Percentiles rank a stretch among this genome's conserved stretches.
Evolutionary conservation across 2,113 vertebrate species (phyloP).

Genomic region (Xiphophorus maculatus): DNA sequence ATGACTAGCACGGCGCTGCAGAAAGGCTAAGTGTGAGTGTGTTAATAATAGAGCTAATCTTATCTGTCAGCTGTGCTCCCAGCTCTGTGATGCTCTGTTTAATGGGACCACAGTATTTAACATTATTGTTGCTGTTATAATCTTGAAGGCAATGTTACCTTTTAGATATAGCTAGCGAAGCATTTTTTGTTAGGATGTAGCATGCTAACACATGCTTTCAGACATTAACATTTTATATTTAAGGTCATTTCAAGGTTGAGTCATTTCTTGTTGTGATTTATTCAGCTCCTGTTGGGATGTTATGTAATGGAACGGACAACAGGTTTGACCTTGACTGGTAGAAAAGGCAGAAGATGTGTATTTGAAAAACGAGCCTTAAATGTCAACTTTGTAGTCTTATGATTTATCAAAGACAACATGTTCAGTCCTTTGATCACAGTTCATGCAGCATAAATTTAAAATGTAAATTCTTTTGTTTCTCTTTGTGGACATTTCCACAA

Average conservation of each 20-base stretch:
- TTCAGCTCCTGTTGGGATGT: neutral
- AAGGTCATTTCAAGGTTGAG: neutral
- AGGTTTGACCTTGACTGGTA: neutral
- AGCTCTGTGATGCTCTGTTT: neutral
- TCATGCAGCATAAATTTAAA: neutral
- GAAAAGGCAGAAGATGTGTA: neutral
- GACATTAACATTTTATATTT: too few species aligned
- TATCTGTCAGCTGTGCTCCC: neutral
- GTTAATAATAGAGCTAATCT: conserved; percentile 5
- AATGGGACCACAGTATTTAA: neutral
- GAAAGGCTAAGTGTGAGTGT: neutral
- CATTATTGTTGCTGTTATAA: neutral
- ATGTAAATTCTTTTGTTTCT: too few species aligned
- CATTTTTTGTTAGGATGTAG: neutral
- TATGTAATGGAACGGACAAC: neutral
- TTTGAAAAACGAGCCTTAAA: neutral
- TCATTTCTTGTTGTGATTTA: neutral
- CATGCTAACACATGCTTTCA: neutral
- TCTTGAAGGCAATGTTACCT: neutral
- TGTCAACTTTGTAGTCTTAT: neutral
- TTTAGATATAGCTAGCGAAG: neutral
- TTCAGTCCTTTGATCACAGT: neutral
- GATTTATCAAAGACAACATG: neutral
- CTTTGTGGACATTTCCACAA: too few species aligned
- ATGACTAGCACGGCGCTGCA: neutral